A percentile compares a stretch with the other conserved stretches of the same genome.
These are phyloP conservation scores for Polypterus bichir DNA, from an alignment of 2,113 vertebrate species.

Conservation along the genomic window DNA sequence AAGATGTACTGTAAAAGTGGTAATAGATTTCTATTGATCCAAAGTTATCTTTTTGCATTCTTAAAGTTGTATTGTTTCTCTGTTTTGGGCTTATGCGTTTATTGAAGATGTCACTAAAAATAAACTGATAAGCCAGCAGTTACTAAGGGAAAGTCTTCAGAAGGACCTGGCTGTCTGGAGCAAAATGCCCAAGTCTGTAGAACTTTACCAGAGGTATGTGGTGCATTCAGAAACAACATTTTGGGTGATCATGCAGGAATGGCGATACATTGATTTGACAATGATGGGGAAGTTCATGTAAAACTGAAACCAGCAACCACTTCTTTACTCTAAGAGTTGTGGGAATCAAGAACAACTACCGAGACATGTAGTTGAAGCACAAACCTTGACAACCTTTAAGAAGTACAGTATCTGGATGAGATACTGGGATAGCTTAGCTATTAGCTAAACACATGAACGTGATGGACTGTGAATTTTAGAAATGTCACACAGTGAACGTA, in stretches of 20 bases:
- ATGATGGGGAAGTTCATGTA: too few species aligned
- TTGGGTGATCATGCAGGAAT: neutral
- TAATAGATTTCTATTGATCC: neutral
- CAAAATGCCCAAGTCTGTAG: constrained; percentile 43
- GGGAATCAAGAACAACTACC: neutral
- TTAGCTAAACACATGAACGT: too few species aligned
- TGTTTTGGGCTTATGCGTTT: neutral
- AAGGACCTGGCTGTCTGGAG: constrained; percentile 48
- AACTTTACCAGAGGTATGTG: constrained; percentile 49
- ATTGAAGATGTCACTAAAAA: constrained; percentile 24
- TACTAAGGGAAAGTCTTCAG: constrained; percentile 30
- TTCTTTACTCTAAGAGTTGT: neutral
- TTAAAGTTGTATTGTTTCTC: neutral
- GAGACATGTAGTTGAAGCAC: neutral
- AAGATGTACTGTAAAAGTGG: neutral
- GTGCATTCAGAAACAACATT: neutral
- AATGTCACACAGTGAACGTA: too few species aligned
- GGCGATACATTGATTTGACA: neutral
- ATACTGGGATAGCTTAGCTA: too few species aligned
- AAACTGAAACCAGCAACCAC: too few species aligned
- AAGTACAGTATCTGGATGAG: too few species aligned
- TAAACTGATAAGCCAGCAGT: constrained; percentile 18
- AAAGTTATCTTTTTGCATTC: neutral
- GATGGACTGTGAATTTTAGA: too few species aligned
- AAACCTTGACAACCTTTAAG: neutral